Base-by-base conservation (phyloP, 2,113 vertebrate species). In the Syngnathus floridae region DNA sequence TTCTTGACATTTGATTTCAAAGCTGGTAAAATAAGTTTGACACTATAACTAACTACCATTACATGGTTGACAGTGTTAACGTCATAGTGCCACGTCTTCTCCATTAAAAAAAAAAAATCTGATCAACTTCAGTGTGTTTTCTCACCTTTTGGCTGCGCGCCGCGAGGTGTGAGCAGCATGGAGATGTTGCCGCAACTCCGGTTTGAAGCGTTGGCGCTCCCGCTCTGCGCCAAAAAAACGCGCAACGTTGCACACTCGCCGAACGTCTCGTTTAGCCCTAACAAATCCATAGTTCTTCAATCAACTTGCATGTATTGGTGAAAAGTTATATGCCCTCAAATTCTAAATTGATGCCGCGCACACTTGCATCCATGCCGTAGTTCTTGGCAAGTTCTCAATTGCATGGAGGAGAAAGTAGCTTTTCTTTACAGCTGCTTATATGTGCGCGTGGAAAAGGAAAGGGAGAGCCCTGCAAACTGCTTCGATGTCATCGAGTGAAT, bases 81-180 rank as follows among this genome's bases (percentile, higher is more conserved):
- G 49, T 52, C 49, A 22, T n/a, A 4, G 49, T 31, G 22, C 12
- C 22, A 6, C 5, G 52, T 26, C 4, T 31, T 14, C 11, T 16
- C 4, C 10, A 0, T 16, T 8, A 21, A 6, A 16, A 46, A 17
- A 46, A 3, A 5, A 46, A 46, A 54, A 31, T 31, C 26, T 31
- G 26, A 31, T 4, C 22, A 31, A 31, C 5, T 38, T 14, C 35
- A 35, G 7, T 36, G 45, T 49, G 41, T 26, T 4, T 13, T 11
- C 87, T 89, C 76, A 92, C 91, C 89, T 85, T 72, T 88, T 26
- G 82, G 67, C 63, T 67, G 78, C 40, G 55, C 46, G 14, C 66
- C 74, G 56, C 64, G 64, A 12, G 84, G 79, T 40, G 52, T 57
- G 35, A 74, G 61, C 19, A 65, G 7, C 2, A 79, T 46, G 59